A percentile compares a stretch with the other conserved stretches of the same genome.
These are phyloP conservation scores for Dasypolia templi DNA, from an alignment of 2,888 invertebrate genomes.

Conservation along the genomic window DNA sequence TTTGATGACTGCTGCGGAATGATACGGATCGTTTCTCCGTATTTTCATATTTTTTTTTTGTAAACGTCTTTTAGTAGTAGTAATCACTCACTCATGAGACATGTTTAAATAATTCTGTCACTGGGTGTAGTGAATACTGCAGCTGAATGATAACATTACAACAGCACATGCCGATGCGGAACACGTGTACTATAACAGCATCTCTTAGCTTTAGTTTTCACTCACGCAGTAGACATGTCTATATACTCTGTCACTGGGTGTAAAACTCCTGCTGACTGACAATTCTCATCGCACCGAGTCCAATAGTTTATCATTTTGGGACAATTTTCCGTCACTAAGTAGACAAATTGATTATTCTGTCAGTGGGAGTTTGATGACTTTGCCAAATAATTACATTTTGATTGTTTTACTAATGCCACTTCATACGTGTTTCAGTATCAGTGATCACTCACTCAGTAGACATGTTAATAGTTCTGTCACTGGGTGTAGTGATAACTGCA, in stretches of 20 bases:
- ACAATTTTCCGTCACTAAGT: conserved; percentile 42
- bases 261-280: conserved; percentile 2
- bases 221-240: conserved; percentile 35
- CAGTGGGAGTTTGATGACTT: conserved; percentile 10
- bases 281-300: not conserved
- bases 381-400: not conserved
- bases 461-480: conserved; percentile 29
- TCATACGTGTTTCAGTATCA: not conserved
- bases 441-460: conserved; percentile 12
- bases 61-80: not conserved
- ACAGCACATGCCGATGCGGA: too few species aligned
- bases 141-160: not conserved
- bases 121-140: not conserved
- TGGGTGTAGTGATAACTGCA: conserved; percentile 38
- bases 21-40: too few species aligned
- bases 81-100: not conserved
- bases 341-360: conserved; percentile 33
- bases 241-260: conserved; percentile 58
- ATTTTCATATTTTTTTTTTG: too few species aligned
- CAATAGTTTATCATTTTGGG: conserved; percentile 10
- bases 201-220: conserved; percentile 16
- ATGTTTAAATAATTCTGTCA: not conserved
- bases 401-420: not conserved
- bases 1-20: too few species aligned
- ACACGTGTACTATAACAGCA: too few species aligned